Percentiles rank a stretch among this genome's conserved stretches.
phyloP scores from a whole-genome alignment of 2,888 invertebrate genomes.

The Tolmerus cingulatus region DNA sequence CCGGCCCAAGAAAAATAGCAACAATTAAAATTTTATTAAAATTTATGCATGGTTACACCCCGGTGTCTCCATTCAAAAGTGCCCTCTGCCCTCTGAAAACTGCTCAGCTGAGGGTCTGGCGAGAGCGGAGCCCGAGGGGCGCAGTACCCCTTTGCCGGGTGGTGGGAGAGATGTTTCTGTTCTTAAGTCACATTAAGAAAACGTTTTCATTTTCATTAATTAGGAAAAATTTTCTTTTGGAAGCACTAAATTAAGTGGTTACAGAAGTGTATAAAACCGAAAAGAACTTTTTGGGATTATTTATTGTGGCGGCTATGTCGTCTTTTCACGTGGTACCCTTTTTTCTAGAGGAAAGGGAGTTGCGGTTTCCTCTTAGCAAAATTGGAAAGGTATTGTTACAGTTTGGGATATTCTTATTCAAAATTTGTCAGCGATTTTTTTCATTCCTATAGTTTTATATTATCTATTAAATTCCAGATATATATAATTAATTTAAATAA shows the following conservation, averaged over 20 bases:
- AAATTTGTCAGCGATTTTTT: background rate
- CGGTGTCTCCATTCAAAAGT: background rate
- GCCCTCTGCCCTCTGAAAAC: background rate
- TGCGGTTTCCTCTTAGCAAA: background rate
- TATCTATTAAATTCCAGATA: too few relatives aligned
- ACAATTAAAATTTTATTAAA: slow-evolving; percentile 31
- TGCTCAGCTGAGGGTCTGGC: background rate
- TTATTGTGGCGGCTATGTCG: background rate
- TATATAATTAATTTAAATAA: too few relatives aligned
- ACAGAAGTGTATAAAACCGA: slow-evolving; percentile 12
- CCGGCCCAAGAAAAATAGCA: slow-evolving; percentile 1
- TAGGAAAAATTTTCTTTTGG: slow-evolving; percentile 19
- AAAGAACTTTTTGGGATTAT: background rate
- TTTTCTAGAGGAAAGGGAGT: background rate
- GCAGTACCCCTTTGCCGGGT: background rate
- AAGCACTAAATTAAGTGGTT: background rate
- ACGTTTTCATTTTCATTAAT: slow-evolving; percentile 17
- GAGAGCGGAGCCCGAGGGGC: background rate
- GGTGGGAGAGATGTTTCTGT: background rate
- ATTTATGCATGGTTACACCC: slow-evolving; percentile 12
- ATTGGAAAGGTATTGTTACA: background rate
- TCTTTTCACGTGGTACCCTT: background rate
- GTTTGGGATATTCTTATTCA: background rate
- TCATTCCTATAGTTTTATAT: background rate
- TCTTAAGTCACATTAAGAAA: slow-evolving; percentile 15